phyloP scores from a whole-genome alignment of 2,888 invertebrate genomes.

The Idaea straminata region DNA sequence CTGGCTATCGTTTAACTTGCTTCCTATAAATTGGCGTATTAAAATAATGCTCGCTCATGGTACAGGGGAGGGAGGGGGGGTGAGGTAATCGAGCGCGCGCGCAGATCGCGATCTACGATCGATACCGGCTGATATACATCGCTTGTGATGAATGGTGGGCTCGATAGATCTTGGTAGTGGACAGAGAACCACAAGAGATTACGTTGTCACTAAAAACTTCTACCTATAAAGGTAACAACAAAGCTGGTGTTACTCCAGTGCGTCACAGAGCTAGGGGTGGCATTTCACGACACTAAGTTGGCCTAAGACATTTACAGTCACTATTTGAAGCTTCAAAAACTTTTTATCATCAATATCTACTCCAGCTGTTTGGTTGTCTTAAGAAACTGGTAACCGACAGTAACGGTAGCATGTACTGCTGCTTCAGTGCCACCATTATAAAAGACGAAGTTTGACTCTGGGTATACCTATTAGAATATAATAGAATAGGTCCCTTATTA shows the following conservation, averaged over 20 bases:
- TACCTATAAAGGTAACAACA: not conserved
- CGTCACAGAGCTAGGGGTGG: no score
- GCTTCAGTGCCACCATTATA: not conserved
- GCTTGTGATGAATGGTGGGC: slow-evolving; percentile 55
- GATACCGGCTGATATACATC: slow-evolving; percentile 59
- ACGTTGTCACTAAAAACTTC: not conserved
- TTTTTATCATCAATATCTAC: not conserved
- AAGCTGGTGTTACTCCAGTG: no score
- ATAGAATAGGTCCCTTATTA: no score
- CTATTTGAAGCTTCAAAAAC: not conserved
- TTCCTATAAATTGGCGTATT: slow-evolving; percentile 55
- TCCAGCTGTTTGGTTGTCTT: not conserved
- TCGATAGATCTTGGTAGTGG: not conserved
- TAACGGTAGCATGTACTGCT: not conserved
- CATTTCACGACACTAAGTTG: no score
- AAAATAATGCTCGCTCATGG: slow-evolving; percentile 55
- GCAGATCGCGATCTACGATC: slow-evolving; percentile 39
- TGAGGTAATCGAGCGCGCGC: slow-evolving; percentile 52
- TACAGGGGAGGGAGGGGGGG: slow-evolving; percentile 15
- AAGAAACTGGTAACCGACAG: not conserved
- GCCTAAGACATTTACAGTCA: no score
- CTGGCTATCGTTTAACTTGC: slow-evolving; percentile 25
- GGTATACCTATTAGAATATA: no score
- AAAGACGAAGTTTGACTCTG: not conserved
- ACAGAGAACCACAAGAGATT: not conserved